Percentiles rank a stretch among this genome's conserved stretches.
These are phyloP conservation scores for Gortyna flavago DNA, from an alignment of 2,888 invertebrate species.

Conservation along the genomic window DNA sequence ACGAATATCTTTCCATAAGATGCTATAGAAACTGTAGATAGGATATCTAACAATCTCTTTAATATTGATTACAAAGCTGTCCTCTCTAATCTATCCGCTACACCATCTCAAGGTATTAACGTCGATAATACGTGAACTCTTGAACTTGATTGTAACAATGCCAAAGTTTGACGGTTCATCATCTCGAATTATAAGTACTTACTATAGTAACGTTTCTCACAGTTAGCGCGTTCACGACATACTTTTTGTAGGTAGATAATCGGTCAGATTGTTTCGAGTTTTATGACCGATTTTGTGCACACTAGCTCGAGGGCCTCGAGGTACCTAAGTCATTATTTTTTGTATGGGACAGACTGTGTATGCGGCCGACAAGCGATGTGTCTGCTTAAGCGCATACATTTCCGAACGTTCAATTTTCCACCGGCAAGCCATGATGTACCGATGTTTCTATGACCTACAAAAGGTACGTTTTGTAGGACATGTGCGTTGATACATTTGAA, in stretches of 20 bases:
- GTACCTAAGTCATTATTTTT: background rate
- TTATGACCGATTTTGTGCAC: background rate
- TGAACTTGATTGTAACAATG: conserved; percentile 24
- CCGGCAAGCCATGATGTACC: background rate
- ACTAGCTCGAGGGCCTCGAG: background rate
- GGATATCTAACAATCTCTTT: background rate
- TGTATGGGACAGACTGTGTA: background rate
- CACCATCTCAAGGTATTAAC: background rate
- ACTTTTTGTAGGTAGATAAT: background rate
- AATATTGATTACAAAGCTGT: background rate
- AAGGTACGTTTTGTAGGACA: background rate
- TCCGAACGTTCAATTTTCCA: background rate
- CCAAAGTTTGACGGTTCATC: conserved; percentile 1
- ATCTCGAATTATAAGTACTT: background rate
- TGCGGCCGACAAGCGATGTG: background rate
- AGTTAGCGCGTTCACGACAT: background rate
- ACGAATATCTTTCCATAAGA: background rate
- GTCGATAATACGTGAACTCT: conserved; percentile 11
- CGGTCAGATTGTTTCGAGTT: background rate
- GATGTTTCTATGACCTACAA: too few species aligned
- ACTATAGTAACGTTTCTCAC: background rate
- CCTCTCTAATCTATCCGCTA: background rate
- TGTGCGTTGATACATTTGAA: background rate
- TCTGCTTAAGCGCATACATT: background rate
- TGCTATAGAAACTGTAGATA: conserved; percentile 1